Base-by-base conservation (phyloP, 1,140 invertebrate species). In the Scylla paramamosain region DNA sequence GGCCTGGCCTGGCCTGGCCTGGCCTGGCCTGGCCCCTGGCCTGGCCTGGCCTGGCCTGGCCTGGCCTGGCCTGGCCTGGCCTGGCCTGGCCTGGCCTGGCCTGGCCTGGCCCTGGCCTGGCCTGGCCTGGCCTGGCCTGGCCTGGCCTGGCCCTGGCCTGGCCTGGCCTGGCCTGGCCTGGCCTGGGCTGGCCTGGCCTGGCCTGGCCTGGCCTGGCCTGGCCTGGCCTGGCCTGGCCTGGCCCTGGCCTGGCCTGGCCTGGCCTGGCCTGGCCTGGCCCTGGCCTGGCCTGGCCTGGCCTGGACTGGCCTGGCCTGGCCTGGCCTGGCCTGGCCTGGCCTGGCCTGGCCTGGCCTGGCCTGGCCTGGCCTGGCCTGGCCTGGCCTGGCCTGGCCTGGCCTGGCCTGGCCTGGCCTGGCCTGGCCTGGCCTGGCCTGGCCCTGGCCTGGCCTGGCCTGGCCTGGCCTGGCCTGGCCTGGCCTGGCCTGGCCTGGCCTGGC, bases 271-370 rank as follows among this genome's bases (percentile, higher is more conserved):
- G n/a, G 83, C n/a, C 67, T n/a, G 12, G 67, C n/a, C 67, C 67
- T 84, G 83, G 96, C 96, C 96, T 96, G 94, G 94, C 96, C 96
- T 96, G 96, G 94, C 96, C 96, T 94, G 94, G 93, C 96, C 95
- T 48, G 89, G 46, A 91, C 67, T 91, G 45, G 94, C 29, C 96
- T 95, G 96, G 96, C 96, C 95, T 96, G 96, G 96, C 96, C 96
- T 82, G 46, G 87, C 31, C 83, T 84, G 83, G 31, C 31, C 83
- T 96, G 96, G 96, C 96, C 96, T 96, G 96, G 95, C 31, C 92
- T 94, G 59, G 93, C 48, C 82, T 29, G 39, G 93, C 95, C 96
- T 94, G 95, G 96, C 96, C 96, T 96, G 96, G 86, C 96, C 94
- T 95, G 96, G 93, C 46, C 86, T 91, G 94, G 25, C 48, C 92